Percentiles rank a stretch among this genome's conserved stretches.
These are phyloP conservation scores for Cryptocheilus praepositus DNA, from an alignment of 2,888 invertebrate genomes.

Conservation along the genomic window DNA sequence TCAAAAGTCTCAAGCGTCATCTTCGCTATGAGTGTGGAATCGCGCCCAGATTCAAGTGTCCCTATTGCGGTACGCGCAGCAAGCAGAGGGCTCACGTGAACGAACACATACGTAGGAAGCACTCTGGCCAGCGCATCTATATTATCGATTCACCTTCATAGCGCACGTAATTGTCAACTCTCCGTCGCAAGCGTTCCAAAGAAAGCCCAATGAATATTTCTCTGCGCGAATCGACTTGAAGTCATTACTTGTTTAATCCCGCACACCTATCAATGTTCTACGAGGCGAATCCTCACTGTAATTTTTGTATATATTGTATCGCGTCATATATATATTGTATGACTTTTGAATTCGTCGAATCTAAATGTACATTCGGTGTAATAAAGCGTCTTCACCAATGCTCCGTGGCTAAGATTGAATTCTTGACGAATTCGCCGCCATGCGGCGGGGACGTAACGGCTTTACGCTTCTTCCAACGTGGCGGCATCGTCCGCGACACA, in stretches of 20 bases:
- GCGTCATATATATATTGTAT: too few species aligned
- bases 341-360: not conserved
- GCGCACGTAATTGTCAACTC: too few species aligned
- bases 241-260: too few species aligned
- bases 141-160: slow-evolving; percentile 58
- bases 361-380: slow-evolving; percentile 43
- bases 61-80: slow-evolving; percentile 65
- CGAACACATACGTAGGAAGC: slow-evolving; percentile 67
- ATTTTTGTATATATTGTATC: too few species aligned
- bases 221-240: too few species aligned
- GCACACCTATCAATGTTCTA: too few species aligned
- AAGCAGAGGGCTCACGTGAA: slow-evolving; percentile 69
- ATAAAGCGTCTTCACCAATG: slow-evolving; percentile 43
- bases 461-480: too few species aligned
- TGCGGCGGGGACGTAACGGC: not conserved
- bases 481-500: too few species aligned
- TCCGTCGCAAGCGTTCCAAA: too few species aligned
- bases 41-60: slow-evolving; percentile 69
- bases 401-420: slow-evolving; percentile 3
- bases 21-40: slow-evolving; percentile 70
- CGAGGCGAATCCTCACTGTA: too few species aligned
- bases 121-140: slow-evolving; percentile 62
- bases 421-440: not conserved
- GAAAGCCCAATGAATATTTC: too few species aligned
- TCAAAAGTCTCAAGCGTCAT: slow-evolving; percentile 77